Evolutionary conservation across 2,113 vertebrate genomes (phyloP), one percentile per base, ranked within the genome.

Genomic region (Actinemys pallida): DNA sequence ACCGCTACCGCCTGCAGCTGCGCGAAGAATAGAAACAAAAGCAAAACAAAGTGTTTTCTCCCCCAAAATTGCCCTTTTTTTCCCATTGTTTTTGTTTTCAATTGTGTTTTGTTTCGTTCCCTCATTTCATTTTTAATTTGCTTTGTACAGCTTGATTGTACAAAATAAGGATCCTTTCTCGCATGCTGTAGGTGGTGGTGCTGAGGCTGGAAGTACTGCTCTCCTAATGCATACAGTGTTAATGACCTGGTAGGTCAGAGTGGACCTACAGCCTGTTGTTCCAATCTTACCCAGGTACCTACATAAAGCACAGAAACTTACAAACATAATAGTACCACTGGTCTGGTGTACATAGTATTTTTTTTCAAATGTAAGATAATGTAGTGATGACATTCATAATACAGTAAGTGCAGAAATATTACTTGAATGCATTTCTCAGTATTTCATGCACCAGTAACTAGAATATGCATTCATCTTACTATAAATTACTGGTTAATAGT

Each of bases 1-100:
- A 99, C 98, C 99, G 99, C 98, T 99, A 99, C 98, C 99, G 99
- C 98, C 98, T 99, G 98, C 99, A 99, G 98, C 99, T 99, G 96
- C 99, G 99, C 49, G 99, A 99, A 98, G 99, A 99, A 99, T 99
- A 98, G 98, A 95, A 94, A 95, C 84, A 90, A 94, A 56, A 50
- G 69, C 86, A 90, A 27, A n/a, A 0, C 50, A 31, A 69, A 82
- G 3, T 81, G 3, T 72, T 79, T 62, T 52, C 59, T 89, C 8
- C 84, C n/a, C 3, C 31, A 53, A 90, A 96, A 96, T 95, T 25
- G 12, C 87, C 96, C 93, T 91, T 69, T 97, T 97, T 97, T 78
- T 35, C 95, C 92, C 96, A 27, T 85, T 83, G 90, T 95, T 93
- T 50, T 95, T 96, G 96, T 93, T 95, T 94, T 95, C 92, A 87